Evolutionary conservation across 2,113 vertebrate species (phyloP).

Genomic region (Pelmatolapia mariae): DNA sequence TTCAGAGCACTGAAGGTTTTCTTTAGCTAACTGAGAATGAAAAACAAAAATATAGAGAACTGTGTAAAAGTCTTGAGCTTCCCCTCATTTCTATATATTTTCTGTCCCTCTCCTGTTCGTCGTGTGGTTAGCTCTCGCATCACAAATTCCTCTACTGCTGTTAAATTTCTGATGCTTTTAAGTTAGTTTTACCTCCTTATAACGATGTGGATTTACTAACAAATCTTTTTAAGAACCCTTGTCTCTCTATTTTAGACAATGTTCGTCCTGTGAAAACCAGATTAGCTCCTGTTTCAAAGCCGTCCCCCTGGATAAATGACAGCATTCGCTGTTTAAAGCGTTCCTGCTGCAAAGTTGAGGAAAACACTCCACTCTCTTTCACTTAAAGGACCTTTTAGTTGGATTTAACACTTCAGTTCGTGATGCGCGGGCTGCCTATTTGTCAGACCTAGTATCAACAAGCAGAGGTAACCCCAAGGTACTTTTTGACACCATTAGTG

Average conservation of each 20-base stretch:
- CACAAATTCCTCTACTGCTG: background rate
- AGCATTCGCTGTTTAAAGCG: background rate
- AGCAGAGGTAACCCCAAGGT: background rate
- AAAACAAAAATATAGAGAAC: background rate
- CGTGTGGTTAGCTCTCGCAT: fast-evolving
- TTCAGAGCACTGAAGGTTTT: fast-evolving
- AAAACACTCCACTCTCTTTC: background rate
- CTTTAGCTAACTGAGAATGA: background rate
- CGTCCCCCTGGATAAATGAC: background rate
- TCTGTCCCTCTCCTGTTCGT: fast-evolving
- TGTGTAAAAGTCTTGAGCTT: background rate
- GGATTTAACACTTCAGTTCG: background rate
- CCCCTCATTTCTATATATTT: background rate
- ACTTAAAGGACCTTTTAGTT: background rate
- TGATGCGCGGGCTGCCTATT: fast-evolving
- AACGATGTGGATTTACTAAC: background rate
- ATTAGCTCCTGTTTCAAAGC: background rate
- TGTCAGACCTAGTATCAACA: background rate
- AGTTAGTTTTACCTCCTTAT: background rate
- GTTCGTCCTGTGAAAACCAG: background rate
- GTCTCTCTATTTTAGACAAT: background rate
- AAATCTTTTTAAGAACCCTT: background rate
- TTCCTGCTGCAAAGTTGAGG: background rate
- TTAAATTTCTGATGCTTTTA: background rate
- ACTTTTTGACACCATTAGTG: background rate